Conservation (phyloP, 2,113 vertebrate genomes). For the Lasiurus borealis region DNA sequence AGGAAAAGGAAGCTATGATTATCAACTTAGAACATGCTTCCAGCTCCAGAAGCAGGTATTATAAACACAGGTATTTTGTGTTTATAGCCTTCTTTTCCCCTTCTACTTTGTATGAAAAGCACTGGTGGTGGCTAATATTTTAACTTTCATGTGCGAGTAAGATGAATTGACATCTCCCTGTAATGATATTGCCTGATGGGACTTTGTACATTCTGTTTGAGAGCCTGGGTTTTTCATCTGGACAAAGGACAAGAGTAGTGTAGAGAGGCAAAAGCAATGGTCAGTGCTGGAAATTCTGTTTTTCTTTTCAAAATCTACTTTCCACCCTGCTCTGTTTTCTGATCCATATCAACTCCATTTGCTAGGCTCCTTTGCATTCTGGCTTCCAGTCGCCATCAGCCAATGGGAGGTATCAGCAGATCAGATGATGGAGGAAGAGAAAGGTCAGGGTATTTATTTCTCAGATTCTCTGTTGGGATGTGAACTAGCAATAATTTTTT, state of each 20-base stretch:
- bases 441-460: neutral
- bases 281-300: slow-evolving; percentile 18
- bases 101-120: slow-evolving; percentile 48
- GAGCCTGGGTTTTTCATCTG: neutral
- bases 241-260: neutral
- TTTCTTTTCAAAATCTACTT: slow-evolving; percentile 27
- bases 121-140: slow-evolving; percentile 39
- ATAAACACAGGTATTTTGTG: neutral
- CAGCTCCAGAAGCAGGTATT: neutral
- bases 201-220: neutral
- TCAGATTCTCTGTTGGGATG: neutral
- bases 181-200: neutral
- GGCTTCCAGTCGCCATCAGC: neutral
- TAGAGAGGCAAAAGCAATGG: slow-evolving; percentile 16
- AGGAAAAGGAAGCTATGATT: slow-evolving; percentile 27
- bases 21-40: slow-evolving; percentile 5
- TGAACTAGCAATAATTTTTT: slow-evolving; percentile 19
- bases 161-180: neutral
- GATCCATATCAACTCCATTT: neutral
- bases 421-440: neutral
- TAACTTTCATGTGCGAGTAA: neutral
- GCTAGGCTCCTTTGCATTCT: neutral
- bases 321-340: neutral
- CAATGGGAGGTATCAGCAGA: neutral
- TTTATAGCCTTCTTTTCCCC: neutral